Percentiles rank a stretch among this genome's conserved stretches.
phyloP scores from a whole-genome alignment of 2,797 vertebrate species.

The Thripadectes ignobilis region DNA sequence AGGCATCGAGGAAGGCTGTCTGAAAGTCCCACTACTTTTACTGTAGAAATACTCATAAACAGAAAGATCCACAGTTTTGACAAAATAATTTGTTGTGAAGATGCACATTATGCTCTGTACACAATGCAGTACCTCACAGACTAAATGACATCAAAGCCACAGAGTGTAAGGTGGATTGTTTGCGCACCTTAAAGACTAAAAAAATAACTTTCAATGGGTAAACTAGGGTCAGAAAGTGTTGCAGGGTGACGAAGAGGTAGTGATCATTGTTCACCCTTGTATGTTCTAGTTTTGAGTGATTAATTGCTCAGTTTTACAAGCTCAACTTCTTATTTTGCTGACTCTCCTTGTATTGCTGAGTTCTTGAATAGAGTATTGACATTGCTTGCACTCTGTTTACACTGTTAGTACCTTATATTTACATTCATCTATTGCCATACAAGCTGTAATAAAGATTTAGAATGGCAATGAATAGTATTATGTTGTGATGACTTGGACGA shows the following conservation, averaged over 20 bases:
- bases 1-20: neutral
- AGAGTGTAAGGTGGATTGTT: neutral
- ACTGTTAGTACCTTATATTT: neutral
- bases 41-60: neutral
- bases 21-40: neutral
- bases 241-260: neutral
- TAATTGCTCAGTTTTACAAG: slow-evolving; percentile 17
- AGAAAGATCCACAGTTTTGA: neutral
- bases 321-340: neutral
- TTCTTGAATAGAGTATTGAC: neutral
- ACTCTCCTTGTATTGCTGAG: neutral
- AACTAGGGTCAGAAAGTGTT: neutral
- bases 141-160: neutral
- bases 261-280: neutral
- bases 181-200: neutral
- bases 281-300: slow-evolving; percentile 16
- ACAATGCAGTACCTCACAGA: neutral
- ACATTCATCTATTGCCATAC: neutral
- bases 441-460: neutral
- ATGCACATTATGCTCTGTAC: neutral
- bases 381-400: slow-evolving; percentile 5
- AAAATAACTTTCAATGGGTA: neutral
- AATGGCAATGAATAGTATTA: neutral
- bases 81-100: neutral
- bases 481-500: neutral